phyloP scores from a whole-genome alignment of 1,140 invertebrate species.

The Drusus annulatus region DNA sequence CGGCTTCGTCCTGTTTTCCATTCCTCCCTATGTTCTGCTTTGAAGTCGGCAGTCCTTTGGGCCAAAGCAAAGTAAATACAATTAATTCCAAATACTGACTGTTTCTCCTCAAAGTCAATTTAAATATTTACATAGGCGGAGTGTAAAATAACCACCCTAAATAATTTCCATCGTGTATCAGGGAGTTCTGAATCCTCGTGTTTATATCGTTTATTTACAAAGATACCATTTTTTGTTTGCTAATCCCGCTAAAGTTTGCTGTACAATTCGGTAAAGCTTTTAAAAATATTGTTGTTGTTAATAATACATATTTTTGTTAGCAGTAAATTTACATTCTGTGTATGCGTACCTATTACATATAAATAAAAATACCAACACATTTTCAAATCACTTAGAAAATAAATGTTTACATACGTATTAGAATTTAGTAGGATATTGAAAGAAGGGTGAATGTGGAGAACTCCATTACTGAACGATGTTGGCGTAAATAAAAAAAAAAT shows the following conservation, averaged over 20 bases:
- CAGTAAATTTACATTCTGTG: too few species aligned
- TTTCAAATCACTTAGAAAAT: too few species aligned
- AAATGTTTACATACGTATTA: too few species aligned
- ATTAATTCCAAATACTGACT: constrained; percentile 51
- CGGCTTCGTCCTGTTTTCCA: constrained; percentile 16
- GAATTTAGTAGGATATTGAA: too few species aligned
- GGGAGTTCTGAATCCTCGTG: constrained; percentile 23
- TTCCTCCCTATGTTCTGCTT: constrained; percentile 30
- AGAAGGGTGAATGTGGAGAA: too few species aligned
- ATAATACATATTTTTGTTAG: too few species aligned
- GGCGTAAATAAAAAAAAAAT: too few species aligned
- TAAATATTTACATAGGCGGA: constrained; percentile 45
- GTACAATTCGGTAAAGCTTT: not conserved
- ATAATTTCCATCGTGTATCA: constrained; percentile 39
- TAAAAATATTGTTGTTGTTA: not conserved
- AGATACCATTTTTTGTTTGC: constrained; percentile 20
- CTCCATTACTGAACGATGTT: too few species aligned
- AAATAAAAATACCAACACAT: too few species aligned
- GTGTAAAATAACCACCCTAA: constrained; percentile 40
- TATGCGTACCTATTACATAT: too few species aligned
- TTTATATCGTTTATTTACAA: constrained; percentile 28
- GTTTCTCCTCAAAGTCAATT: constrained; percentile 38
- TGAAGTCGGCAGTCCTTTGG: constrained; percentile 45
- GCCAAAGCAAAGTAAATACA: constrained; percentile 50
- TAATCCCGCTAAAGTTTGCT: constrained; percentile 11